Conservation (phyloP, 2,113 vertebrate species). For the Cottus gobio region DNA sequence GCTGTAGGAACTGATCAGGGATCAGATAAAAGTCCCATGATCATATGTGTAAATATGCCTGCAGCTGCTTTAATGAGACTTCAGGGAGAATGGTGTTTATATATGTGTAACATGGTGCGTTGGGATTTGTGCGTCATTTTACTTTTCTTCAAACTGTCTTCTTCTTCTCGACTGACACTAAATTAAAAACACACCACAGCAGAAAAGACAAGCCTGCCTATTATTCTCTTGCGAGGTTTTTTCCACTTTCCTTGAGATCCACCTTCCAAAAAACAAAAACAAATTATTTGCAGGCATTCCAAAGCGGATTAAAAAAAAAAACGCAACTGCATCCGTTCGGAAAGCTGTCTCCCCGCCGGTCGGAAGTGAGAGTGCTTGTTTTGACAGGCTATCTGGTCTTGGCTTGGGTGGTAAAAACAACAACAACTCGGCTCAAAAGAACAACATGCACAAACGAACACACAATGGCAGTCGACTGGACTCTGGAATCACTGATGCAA, state of each 20-base stretch:
- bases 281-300: constrained; percentile 66
- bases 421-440: constrained; percentile 66
- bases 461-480: constrained; percentile 33
- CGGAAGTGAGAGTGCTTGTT: constrained; percentile 77
- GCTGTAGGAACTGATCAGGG: not conserved
- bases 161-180: not conserved
- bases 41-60: not conserved
- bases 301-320: constrained; percentile 43
- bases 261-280: constrained; percentile 39
- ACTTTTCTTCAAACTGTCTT: not conserved
- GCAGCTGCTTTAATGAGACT: not conserved
- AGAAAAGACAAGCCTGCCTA: not conserved
- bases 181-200: not conserved
- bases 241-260: constrained; percentile 18
- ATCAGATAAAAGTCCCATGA: not conserved
- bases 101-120: not conserved
- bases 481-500: constrained; percentile 49
- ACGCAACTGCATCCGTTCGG: constrained; percentile 59
- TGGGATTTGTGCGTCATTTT: not conserved
- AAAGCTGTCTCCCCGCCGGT: constrained; percentile 50
- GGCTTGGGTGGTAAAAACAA: constrained; percentile 77
- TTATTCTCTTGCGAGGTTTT: constrained; percentile 13
- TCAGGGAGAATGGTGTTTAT: not conserved
- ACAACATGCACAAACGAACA: constrained; percentile 49
- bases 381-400: constrained; percentile 78